Evolutionary conservation across 1,140 invertebrate genomes (phyloP).

Genomic region (Brachionus manjavacas): DNA sequence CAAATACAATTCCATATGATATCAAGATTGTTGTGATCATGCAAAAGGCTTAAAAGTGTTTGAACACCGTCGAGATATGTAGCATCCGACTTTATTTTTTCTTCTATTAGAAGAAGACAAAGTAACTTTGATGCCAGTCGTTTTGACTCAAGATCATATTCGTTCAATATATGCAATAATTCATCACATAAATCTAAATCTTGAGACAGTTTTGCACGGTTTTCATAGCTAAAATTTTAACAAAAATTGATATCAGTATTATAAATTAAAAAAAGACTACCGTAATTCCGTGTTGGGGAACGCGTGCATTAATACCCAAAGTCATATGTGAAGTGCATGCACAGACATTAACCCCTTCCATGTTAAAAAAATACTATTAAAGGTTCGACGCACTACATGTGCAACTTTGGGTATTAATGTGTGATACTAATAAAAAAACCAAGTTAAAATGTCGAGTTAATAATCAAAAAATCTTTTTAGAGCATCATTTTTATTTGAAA

Average conservation of each 20-base stretch:
- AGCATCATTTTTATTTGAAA: no score
- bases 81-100: conserved; percentile 50
- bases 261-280: no score
- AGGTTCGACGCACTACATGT: no score
- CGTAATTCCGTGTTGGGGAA: no score
- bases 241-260: not conserved
- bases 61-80: conserved; percentile 56
- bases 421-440: no score
- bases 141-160: conserved; percentile 53
- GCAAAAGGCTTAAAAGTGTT: conserved; percentile 53
- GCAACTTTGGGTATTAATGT: no score
- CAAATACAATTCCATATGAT: conserved; percentile 55
- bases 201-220: conserved; percentile 45
- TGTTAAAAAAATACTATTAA: no score
- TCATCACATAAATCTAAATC: conserved; percentile 51
- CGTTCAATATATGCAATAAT: conserved; percentile 51
- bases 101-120: conserved; percentile 52
- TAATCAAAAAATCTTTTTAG: no score
- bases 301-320: no score
- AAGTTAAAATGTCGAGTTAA: no score
- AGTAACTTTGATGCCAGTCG: conserved; percentile 56
- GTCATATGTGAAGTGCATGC: no score
- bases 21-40: conserved; percentile 50
- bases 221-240: not conserved
- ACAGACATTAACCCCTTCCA: no score